Percentiles rank a stretch among this genome's conserved stretches.
These are phyloP conservation scores for Montipora capricornis DNA, from an alignment of 64 coral and sea anemone genomes.

Conservation along the genomic window DNA sequence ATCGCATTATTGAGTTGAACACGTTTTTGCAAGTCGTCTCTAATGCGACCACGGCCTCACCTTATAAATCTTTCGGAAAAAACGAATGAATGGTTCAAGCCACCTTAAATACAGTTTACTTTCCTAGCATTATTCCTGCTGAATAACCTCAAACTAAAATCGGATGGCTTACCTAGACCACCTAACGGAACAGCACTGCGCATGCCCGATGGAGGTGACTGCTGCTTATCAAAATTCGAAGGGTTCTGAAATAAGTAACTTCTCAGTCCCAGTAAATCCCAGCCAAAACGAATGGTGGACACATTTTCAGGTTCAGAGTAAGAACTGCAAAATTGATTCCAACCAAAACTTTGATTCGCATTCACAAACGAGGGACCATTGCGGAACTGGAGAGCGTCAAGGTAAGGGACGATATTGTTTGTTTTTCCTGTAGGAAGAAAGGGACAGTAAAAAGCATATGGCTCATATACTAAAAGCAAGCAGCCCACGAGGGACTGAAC, in stretches of 20 bases:
- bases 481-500: no score
- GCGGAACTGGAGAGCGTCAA: conserved; percentile 14
- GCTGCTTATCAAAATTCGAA: neutral
- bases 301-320: conserved; percentile 49
- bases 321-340: conserved; percentile 7
- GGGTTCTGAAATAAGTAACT: conserved; percentile 34
- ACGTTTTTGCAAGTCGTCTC: no score
- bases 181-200: conserved; percentile 91
- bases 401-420: neutral
- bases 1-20: no score
- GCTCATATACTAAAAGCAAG: no score
- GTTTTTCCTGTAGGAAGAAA: neutral
- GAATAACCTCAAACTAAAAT: neutral
- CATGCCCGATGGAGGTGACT: conserved; percentile 81
- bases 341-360: conserved; percentile 6
- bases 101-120: no score
- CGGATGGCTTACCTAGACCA: conserved; percentile 47
- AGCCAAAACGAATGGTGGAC: conserved; percentile 29
- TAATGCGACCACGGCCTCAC: no score
- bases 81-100: no score
- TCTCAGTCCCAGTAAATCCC: neutral
- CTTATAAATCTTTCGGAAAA: no score
- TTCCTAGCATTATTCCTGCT: no score
- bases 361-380: conserved; percentile 51
- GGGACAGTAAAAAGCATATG: no score